A percentile compares a stretch with the other conserved stretches of the same genome.
These are phyloP conservation scores for Coccyzus lansbergi DNA, from an alignment of 2,797 vertebrate species.

Conservation along the genomic window DNA sequence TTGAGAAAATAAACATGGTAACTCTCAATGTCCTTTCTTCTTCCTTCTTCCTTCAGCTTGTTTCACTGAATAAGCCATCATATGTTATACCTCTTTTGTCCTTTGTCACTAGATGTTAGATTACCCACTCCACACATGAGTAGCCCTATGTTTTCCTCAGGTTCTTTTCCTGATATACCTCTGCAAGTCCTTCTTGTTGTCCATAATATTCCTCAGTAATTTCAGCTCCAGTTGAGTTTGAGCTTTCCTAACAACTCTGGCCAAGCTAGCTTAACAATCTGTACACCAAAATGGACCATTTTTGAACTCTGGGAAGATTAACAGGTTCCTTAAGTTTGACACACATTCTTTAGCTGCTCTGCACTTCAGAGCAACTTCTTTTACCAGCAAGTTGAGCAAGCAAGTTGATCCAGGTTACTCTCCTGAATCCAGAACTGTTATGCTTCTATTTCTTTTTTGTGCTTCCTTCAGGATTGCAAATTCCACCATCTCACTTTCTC, in stretches of 20 bases:
- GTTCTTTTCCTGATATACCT: neutral
- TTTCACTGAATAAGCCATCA: neutral
- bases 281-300: neutral
- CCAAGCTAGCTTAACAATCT: neutral
- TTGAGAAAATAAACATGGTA: neutral
- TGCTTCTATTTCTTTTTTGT: neutral
- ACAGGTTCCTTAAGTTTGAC: neutral
- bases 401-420: neutral
- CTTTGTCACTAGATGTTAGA: neutral
- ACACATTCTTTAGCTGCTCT: neutral
- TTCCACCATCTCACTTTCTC: neutral
- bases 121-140: neutral
- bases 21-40: accelerated
- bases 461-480: neutral
- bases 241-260: neutral
- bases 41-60: neutral
- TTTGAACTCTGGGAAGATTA: neutral
- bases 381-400: neutral
- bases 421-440: neutral
- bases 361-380: neutral
- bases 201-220: neutral
- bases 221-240: neutral
- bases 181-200: neutral
- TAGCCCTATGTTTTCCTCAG: neutral
- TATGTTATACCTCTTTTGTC: neutral